Evolutionary conservation across 2,113 vertebrate genomes (phyloP).

Genomic region (Crocuta crocuta): DNA sequence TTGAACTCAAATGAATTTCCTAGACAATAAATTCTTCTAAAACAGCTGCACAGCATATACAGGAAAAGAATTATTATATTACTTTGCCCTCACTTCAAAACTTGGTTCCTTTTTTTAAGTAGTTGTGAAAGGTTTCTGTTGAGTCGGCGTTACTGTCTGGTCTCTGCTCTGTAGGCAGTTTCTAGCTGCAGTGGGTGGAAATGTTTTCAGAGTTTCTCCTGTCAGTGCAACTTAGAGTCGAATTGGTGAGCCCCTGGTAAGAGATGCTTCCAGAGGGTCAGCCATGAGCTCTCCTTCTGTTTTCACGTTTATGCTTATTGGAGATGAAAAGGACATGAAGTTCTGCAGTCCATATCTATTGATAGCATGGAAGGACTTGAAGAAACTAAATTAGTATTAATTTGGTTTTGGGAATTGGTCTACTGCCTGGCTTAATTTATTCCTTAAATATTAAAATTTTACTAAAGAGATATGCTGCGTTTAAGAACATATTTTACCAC

Average conservation of each 20-base stretch:
- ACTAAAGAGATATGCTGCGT: neutral
- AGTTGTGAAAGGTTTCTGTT: neutral
- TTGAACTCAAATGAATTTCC: conserved; percentile 19
- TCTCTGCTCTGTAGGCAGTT: neutral
- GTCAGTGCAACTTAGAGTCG: neutral
- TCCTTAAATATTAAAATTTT: conserved; percentile 43
- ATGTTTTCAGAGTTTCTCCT: neutral
- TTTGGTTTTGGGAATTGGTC: conserved; percentile 32
- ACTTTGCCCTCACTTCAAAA: neutral
- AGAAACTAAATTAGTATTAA: conserved; percentile 31
- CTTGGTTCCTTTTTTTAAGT: neutral
- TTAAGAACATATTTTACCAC: neutral
- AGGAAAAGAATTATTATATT: neutral
- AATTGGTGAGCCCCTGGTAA: neutral
- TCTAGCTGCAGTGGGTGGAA: neutral
- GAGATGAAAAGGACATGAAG: neutral
- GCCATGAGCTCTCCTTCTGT: neutral
- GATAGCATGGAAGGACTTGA: conserved; percentile 11
- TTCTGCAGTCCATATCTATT: neutral
- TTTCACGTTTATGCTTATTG: conserved; percentile 51
- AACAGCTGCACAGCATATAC: neutral
- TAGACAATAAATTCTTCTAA: neutral
- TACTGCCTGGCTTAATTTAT: conserved; percentile 20
- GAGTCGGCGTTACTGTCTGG: neutral
- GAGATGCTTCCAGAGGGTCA: neutral